Evolutionary conservation across 1,140 invertebrate species (phyloP).

Genomic region (Chymomyza costata): DNA sequence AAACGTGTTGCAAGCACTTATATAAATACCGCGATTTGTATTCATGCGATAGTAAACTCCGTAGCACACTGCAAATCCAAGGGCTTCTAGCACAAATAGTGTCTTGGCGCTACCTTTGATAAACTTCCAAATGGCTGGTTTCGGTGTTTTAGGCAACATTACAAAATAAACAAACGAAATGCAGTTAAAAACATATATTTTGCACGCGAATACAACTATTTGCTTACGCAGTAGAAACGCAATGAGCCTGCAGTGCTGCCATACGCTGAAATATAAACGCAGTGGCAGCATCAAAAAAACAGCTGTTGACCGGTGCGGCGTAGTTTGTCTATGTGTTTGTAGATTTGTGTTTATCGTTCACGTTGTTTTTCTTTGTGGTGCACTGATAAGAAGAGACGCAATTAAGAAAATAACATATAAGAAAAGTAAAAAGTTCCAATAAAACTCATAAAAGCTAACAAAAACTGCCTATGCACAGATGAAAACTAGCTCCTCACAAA

Average conservation of each 20-base stretch:
- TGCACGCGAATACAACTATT: no score
- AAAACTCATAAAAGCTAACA: no score
- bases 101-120: conserved; percentile 76
- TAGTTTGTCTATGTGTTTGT: conserved; percentile 8
- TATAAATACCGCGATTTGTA: conserved; percentile 78
- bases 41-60: conserved; percentile 80
- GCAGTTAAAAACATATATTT: no score
- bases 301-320: no score
- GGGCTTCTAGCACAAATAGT: conserved; percentile 77
- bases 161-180: conserved; percentile 62
- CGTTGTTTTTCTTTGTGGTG: conserved; percentile 46
- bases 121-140: conserved; percentile 76
- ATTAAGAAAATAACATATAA: conserved; percentile 19
- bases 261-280: no score
- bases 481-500: conserved; percentile 20
- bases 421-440: conserved; percentile 14
- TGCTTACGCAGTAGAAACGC: no score
- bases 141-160: conserved; percentile 79
- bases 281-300: no score
- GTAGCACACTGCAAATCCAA: conserved; percentile 78
- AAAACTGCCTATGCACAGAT: conserved; percentile 4
- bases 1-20: conserved; percentile 28
- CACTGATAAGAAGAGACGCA: conserved; percentile 63
- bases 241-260: no score
- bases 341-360: no score